These are phyloP conservation scores for Macrosteles quadrilineatus DNA, from an alignment of 1,140 invertebrate genomes.

Conservation along the genomic window DNA sequence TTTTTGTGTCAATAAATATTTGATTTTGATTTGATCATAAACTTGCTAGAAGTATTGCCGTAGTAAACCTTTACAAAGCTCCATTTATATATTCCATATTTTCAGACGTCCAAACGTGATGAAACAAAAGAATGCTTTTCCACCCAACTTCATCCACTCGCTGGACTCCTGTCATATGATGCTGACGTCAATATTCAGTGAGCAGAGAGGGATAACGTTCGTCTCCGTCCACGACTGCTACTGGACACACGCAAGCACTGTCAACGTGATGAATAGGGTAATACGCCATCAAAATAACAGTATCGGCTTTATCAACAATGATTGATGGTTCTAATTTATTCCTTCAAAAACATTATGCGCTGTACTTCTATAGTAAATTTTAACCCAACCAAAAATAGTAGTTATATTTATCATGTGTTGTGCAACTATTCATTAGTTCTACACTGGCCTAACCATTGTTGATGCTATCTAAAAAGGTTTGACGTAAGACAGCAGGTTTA, in stretches of 20 bases:
- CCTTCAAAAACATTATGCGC: background rate
- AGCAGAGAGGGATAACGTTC: conserved; percentile 81
- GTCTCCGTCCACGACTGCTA: conserved; percentile 99
- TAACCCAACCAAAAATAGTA: background rate
- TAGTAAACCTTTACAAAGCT: too few species aligned
- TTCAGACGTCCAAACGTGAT: conserved; percentile 78
- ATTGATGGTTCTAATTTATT: background rate
- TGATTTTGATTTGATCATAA: too few species aligned
- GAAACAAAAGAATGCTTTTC: conserved; percentile 98
- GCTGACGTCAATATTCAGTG: conserved; percentile 90
- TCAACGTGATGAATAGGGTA: conserved; percentile 90
- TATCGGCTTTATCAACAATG: background rate
- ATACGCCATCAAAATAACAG: conserved; percentile 28
- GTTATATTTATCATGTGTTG: background rate
- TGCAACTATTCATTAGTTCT: too few species aligned
- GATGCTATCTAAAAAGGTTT: too few species aligned
- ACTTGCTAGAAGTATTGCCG: too few species aligned
- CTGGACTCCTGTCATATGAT: conserved; percentile 99
- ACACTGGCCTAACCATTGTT: too few species aligned
- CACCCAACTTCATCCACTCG: conserved; percentile 99
- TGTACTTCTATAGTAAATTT: background rate
- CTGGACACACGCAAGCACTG: conserved; percentile 94
- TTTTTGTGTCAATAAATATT: too few species aligned
- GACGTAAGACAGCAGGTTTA: too few species aligned
- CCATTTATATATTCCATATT: too few species aligned